Conservation (phyloP, 2,888 invertebrate species). For the Sylvicola fuscatus region DNA sequence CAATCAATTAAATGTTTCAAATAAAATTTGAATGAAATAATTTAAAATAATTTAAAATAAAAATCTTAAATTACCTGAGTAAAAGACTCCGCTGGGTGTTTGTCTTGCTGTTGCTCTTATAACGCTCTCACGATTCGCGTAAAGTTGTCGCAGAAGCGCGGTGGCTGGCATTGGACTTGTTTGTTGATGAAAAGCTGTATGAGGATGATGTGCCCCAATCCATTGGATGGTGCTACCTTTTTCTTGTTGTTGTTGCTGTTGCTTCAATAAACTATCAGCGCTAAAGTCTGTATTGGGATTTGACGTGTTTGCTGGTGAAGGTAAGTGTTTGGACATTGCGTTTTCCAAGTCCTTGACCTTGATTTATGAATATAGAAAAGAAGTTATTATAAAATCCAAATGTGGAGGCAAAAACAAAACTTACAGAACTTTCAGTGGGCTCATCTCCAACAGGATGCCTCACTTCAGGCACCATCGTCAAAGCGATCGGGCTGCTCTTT, state of each 20-base stretch:
- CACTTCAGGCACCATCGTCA: neutral
- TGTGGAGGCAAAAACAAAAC: no score
- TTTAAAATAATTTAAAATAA: neutral
- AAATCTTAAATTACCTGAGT: constrained; percentile 4
- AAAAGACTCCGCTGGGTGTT: constrained; percentile 22
- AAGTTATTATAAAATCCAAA: constrained; percentile 13
- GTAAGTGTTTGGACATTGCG: constrained; percentile 90
- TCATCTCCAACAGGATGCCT: constrained; percentile 18
- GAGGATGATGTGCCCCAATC: constrained; percentile 61
- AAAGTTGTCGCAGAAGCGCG: constrained; percentile 70
- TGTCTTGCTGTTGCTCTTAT: constrained; percentile 62
- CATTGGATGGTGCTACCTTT: constrained; percentile 66
- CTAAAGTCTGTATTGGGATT: constrained; percentile 73
- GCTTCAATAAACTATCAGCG: constrained; percentile 63
- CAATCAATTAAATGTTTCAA: no score
- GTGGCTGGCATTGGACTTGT: constrained; percentile 58
- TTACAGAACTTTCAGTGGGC: constrained; percentile 14
- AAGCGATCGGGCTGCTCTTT: neutral
- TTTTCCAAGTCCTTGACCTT: constrained; percentile 87
- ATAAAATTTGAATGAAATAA: no score
- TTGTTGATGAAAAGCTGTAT: constrained; percentile 30
- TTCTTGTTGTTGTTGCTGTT: constrained; percentile 41
- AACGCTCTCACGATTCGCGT: constrained; percentile 86
- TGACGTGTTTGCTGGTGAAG: constrained; percentile 30
- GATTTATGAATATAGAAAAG: constrained; percentile 25